These are phyloP conservation scores for Galemys pyrenaicus DNA, from an alignment of 2,113 vertebrate genomes.

Conservation along the genomic window DNA sequence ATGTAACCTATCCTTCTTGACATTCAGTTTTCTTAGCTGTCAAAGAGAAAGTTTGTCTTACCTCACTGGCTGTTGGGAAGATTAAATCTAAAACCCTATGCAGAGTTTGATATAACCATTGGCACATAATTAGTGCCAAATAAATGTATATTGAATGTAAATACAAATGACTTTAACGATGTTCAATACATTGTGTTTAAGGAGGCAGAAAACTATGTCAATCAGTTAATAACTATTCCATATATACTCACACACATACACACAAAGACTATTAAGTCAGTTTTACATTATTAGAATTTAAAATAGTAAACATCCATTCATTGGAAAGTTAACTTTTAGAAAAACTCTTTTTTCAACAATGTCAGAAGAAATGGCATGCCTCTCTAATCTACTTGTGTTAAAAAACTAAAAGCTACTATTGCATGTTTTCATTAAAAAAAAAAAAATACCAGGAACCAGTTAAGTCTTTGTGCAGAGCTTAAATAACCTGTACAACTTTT, in stretches of 20 bases:
- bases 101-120: background rate
- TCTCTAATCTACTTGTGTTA: background rate
- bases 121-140: background rate
- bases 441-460: background rate
- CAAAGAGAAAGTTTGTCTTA: background rate
- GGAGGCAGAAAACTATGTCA: background rate
- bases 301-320: background rate
- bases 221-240: background rate
- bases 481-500: background rate
- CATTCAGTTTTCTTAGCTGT: background rate
- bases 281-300: conserved; percentile 1
- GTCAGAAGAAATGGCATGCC: background rate
- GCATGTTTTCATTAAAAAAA: background rate
- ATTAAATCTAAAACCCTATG: background rate
- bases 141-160: background rate
- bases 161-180: background rate
- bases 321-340: background rate
- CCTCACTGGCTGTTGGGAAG: background rate
- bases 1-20: background rate
- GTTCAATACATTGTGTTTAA: background rate
- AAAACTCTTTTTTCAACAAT: background rate
- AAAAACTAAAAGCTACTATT: background rate
- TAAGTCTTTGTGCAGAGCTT: background rate
- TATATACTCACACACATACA: background rate
- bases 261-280: background rate